Evolutionary conservation across 2,797 vertebrate genomes (phyloP).

Genomic region (Protosalanx chinensis): DNA sequence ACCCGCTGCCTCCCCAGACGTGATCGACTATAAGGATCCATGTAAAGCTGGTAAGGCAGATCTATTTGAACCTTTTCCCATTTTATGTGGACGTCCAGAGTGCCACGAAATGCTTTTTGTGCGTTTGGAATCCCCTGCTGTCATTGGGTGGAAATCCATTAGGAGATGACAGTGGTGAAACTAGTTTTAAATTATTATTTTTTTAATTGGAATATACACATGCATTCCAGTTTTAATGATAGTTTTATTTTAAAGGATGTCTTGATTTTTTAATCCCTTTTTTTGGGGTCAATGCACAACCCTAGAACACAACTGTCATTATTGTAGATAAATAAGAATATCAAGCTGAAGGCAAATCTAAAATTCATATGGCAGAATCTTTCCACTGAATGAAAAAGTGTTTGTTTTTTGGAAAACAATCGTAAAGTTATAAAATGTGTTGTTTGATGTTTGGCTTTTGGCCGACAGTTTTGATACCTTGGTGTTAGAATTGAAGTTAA

Average conservation of each 20-base stretch:
- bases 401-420: background rate
- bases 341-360: background rate
- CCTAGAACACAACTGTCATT: background rate
- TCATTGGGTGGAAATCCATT: constrained; percentile 33
- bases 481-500: too few species aligned
- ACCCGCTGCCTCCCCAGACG: constrained; percentile 68
- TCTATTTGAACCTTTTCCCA: constrained; percentile 39
- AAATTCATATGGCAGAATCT: background rate
- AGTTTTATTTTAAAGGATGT: constrained; percentile 43
- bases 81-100: constrained; percentile 46
- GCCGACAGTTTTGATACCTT: too few species aligned
- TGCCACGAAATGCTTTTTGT: constrained; percentile 65
- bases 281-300: background rate
- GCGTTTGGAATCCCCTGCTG: constrained; percentile 43
- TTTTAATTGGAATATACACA: constrained; percentile 30
- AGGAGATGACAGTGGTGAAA: constrained; percentile 68
- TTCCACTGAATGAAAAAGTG: background rate
- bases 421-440: background rate
- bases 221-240: constrained; percentile 47
- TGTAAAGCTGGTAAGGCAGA: constrained; percentile 80
- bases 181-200: constrained; percentile 54
- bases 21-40: constrained; percentile 82
- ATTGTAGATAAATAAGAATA: background rate
- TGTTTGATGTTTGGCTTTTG: background rate
- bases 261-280: constrained; percentile 14